Evolutionary conservation across 2,797 vertebrate genomes (phyloP).

Genomic region (Coracias cyanogaster): DNA sequence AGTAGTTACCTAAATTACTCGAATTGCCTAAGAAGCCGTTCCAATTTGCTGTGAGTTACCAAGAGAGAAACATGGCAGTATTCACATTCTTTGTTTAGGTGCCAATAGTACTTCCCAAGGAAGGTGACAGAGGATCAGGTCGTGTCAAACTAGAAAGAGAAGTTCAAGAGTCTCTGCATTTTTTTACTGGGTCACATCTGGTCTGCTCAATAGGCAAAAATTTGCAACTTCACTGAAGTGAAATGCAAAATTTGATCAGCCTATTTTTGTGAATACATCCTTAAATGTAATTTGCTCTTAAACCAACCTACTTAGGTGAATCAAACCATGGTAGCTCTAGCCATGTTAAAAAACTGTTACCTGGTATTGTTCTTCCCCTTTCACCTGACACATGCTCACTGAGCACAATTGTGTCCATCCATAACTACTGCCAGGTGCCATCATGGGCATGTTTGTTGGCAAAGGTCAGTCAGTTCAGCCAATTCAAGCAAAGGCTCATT

Average conservation of each 20-base stretch:
- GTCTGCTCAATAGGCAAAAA: not conserved
- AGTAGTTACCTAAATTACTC: not conserved
- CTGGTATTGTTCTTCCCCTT: not conserved
- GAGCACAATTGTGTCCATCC: not conserved
- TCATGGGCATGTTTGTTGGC: accelerated
- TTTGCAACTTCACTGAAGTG: not conserved
- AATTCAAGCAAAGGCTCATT: not conserved
- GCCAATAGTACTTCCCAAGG: not conserved
- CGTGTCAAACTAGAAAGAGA: not conserved
- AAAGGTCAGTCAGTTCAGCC: not conserved
- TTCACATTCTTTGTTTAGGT: not conserved
- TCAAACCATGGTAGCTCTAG: not conserved
- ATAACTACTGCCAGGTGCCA: not conserved
- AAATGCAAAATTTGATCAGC: not conserved
- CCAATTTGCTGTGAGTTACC: not conserved
- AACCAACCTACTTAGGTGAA: not conserved
- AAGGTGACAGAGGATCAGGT: not conserved
- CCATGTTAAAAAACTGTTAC: not conserved
- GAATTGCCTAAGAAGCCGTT: not conserved
- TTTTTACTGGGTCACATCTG: not conserved
- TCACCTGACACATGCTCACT: not conserved
- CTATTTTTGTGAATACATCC: not conserved
- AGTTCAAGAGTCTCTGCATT: not conserved
- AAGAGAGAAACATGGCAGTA: not conserved
- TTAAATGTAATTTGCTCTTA: not conserved